Evolutionary conservation across 92 coral and sea anemone species (phyloP).

Genomic region (Isaurus tuberculatus): DNA sequence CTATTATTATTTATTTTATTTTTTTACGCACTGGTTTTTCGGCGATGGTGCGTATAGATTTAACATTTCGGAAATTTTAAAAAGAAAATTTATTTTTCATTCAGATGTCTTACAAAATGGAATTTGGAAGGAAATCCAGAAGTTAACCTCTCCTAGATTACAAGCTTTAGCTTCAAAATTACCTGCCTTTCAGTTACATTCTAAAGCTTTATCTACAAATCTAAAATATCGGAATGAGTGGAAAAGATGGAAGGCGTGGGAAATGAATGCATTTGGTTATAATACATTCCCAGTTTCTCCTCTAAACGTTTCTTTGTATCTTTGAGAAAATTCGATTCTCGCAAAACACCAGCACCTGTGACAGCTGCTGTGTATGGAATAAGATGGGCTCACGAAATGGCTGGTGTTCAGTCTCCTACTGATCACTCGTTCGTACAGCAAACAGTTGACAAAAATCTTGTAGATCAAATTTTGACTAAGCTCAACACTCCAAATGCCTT

Average conservation of each 20-base stretch:
- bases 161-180: constrained; percentile 7
- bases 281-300: neutral
- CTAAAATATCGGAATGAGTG: constrained; percentile 16
- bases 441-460: neutral
- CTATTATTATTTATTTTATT: too few species aligned
- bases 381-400: constrained; percentile 23
- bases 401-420: constrained; percentile 5
- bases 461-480: neutral
- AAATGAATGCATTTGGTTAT: neutral
- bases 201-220: constrained; percentile 4
- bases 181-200: constrained; percentile 21
- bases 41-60: too few species aligned
- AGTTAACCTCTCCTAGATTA: neutral
- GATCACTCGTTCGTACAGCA: constrained; percentile 35
- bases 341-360: neutral
- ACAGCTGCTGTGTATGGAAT: constrained; percentile 16
- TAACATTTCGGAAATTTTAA: too few species aligned
- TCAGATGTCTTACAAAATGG: neutral
- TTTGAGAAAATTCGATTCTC: neutral
- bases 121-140: neutral
- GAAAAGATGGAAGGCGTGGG: constrained; percentile 34
- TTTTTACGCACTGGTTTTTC: too few species aligned
- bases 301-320: neutral
- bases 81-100: neutral
- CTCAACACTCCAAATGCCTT: neutral